phyloP scores from a whole-genome alignment of 2,113 vertebrate species.

The Proterorhinus semilunaris region DNA sequence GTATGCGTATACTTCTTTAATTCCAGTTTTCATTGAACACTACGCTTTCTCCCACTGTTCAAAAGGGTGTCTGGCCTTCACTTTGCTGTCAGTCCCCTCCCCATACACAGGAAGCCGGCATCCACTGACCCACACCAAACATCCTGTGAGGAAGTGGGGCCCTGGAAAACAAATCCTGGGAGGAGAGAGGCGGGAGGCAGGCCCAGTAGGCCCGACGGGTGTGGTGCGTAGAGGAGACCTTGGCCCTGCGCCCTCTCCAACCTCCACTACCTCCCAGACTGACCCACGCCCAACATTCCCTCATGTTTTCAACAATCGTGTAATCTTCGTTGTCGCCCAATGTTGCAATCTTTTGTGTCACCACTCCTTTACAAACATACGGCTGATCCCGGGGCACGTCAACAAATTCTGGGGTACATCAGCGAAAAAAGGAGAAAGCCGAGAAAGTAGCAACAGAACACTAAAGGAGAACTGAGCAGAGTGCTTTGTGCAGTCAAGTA shows the following conservation, averaged over 20 bases:
- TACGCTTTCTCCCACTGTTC: constrained; percentile 57
- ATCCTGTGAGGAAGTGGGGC: constrained; percentile 80
- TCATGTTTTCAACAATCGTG: constrained; percentile 15
- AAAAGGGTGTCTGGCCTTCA: constrained; percentile 72
- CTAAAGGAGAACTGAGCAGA: no score
- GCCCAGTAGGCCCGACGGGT: constrained; percentile 44
- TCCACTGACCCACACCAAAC: constrained; percentile 79
- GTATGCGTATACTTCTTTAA: not conserved
- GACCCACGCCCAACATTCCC: constrained; percentile 53
- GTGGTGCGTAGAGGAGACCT: constrained; percentile 58
- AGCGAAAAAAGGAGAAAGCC: no score
- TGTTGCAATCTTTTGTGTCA: not conserved
- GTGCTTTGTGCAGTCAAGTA: not conserved
- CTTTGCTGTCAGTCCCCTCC: constrained; percentile 77
- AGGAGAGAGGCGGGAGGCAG: constrained; percentile 58
- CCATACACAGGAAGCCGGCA: constrained; percentile 79
- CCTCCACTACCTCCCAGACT: constrained; percentile 28
- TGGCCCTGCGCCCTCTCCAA: constrained; percentile 44
- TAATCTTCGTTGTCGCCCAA: constrained; percentile 8
- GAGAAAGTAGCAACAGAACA: no score
- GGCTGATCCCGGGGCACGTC: no score
- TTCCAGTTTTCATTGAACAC: constrained; percentile 52
- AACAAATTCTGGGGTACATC: no score
- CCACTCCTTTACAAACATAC: not conserved
- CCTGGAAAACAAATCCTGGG: constrained; percentile 73